phyloP scores from a whole-genome alignment of 2,797 vertebrate species.

The Pangasius krempfi region DNA sequence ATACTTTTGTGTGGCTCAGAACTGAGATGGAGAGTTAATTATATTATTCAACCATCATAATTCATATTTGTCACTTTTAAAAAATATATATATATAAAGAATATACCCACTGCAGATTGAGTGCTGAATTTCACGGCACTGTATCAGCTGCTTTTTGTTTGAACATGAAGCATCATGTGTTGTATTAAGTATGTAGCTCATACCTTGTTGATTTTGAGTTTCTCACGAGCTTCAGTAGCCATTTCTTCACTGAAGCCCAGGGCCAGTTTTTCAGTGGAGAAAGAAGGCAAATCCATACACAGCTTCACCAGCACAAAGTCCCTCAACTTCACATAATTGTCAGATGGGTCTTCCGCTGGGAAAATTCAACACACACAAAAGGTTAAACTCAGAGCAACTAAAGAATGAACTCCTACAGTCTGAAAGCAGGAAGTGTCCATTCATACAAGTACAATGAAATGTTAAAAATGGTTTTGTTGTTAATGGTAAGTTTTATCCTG shows the following conservation, averaged over 20 bases:
- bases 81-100: neutral
- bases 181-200: neutral
- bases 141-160: neutral
- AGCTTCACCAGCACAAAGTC: conserved; percentile 94
- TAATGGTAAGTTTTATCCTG: neutral
- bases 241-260: conserved; percentile 91
- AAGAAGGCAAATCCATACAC: conserved; percentile 87
- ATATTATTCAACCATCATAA: conserved; percentile 13
- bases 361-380: conserved; percentile 19
- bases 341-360: conserved; percentile 95
- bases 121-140: neutral
- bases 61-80: conserved; percentile 1
- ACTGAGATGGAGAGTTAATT: conserved; percentile 1
- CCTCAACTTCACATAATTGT: conserved; percentile 93
- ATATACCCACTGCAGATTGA: neutral
- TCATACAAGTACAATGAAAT: neutral
- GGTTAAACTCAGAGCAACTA: neutral
- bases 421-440: neutral
- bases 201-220: conserved; percentile 98
- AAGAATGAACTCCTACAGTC: neutral
- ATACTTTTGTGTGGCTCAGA: neutral
- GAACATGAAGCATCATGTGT: neutral
- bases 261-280: conserved; percentile 85
- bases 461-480: neutral
- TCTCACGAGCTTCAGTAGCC: conserved; percentile 87